Evolutionary conservation across 2,113 vertebrate genomes (phyloP), one percentile per base, ranked within the genome.

Genomic region (Potamarius usumacintae): DNA sequence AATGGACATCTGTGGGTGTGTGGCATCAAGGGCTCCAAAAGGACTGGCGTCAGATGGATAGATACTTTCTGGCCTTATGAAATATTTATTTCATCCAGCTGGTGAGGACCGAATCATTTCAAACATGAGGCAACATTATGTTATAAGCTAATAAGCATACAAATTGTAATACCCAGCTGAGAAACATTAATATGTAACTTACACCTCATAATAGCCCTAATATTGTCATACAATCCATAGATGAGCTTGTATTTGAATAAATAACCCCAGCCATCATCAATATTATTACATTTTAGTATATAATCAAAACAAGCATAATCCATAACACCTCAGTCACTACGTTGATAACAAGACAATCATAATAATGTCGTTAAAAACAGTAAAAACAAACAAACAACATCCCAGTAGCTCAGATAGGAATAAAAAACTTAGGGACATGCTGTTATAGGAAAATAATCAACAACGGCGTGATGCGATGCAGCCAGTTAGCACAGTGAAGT

Each of bases 31-130:
- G 69, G 30, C 65, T 85, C 86, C 20, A 30, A 71, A 60, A 30
- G 34, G 57, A 78, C 83, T 71, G 74, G 58, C 87, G 42, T 78
- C 27, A 84, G 83, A 55, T 85, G 52, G 77, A 87, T 69, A 77
- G 50, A 90, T 90, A 85, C 78, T 87, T 88, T 84, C 42, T 76
- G 74, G 25, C 22, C 72, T 60, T 74, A 85, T 88, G 78, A 88
- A 85, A 85, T 74, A 88, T 85, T 88, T 82, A 85, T 72, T 82
- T 76, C 52, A 20, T 55, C 42, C 77, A 85, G 58, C 79, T 78
- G 80, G 50, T 69, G 34, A 71, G 65, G 18, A 20, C 42, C 15
- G 72, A 52, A 85, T 18, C 14, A 63, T 77, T 85, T 77, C 11
- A 62, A 76, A 57, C 78, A 72, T n/a, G 4, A 81, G 12, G 85